Base-by-base conservation (phyloP, 1,140 invertebrate genomes). In the Drosophila leontia region DNA sequence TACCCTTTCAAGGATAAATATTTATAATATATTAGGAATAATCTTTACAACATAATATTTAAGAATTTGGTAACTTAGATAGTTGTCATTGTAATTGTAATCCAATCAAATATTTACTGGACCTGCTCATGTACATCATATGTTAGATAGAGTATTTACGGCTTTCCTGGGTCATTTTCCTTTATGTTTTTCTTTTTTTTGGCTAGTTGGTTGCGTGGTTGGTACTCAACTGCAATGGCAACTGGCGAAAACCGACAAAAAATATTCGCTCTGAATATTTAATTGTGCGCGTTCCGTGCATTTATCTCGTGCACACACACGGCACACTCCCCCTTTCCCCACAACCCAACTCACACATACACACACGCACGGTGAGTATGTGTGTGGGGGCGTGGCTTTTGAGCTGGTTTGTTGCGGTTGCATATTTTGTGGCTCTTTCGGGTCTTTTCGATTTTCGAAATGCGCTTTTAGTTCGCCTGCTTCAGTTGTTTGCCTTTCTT, bases 201-300 rank as follows among this genome's bases (percentile, higher is more conserved):
- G 65, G 67, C n/a, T 71, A 71, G 67, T 71, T 72, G 65, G 29
- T 23, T 71, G 48, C 55, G 37, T 50, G 44, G 69, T 35, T 50
- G 53, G 44, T 32, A 50, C 69, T 72, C 70, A 74, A 72, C 68
- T 59, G 68, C 67, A 74, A 60, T 74, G 34, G 44, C 53, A 71
- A 72, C 67, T 50, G 69, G 67, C 53, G 67, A 51, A 59, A 60
- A 71, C 69, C 67, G 69, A 71, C 51, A 70, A 71, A 74, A 79
- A 87, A 82, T 87, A 86, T 87, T 87, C 82, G 79, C 75, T 86
- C 83, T 86, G 82, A 82, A 86, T 86, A 87, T 86, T 86, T 87
- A 86, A 86, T 86, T 86, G 83, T 86, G 83, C 83, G 83, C 71
- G 69, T 70, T 87, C 76, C 58, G 17, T 78, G 76, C 76, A 78